Conservation (phyloP, 2,113 vertebrate species). For the Sceloporus undulatus region DNA sequence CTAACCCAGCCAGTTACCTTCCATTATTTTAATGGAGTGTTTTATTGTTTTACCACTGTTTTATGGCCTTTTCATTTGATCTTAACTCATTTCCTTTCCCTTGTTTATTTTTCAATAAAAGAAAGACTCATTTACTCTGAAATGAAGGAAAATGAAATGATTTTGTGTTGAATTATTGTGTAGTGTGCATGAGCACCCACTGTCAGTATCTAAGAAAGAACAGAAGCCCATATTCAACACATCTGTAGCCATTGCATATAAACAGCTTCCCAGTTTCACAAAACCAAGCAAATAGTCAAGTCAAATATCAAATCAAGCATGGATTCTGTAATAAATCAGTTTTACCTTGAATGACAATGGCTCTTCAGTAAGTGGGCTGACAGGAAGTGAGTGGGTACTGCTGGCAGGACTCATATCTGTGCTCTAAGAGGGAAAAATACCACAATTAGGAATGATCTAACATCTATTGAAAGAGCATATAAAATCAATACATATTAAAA, state of each 20-base stretch:
- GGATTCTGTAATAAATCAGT: slow-evolving; percentile 27
- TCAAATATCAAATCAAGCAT: not conserved
- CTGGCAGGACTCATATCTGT: slow-evolving; percentile 93
- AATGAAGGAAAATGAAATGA: not conserved
- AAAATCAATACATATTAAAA: no score
- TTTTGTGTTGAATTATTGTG: not conserved
- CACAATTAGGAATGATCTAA: no score
- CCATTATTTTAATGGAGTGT: no score
- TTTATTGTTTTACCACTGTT: no score
- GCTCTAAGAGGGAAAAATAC: slow-evolving; percentile 82
- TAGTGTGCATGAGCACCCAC: not conserved
- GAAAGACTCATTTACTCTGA: no score
- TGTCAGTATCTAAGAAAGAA: not conserved
- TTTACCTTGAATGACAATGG: slow-evolving; percentile 92
- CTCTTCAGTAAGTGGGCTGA: slow-evolving; percentile 94
- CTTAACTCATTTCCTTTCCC: no score
- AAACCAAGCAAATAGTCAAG: not conserved
- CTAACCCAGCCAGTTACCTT: no score
- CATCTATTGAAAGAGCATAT: no score
- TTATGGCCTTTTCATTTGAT: no score
- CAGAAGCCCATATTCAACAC: not conserved
- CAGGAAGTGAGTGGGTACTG: slow-evolving; percentile 92
- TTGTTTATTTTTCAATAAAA: not conserved
- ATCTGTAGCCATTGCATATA: not conserved
- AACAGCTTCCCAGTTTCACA: slow-evolving; percentile 5